phyloP scores from a whole-genome alignment of 2,888 invertebrate species.

The Pasiphila rectangulata region DNA sequence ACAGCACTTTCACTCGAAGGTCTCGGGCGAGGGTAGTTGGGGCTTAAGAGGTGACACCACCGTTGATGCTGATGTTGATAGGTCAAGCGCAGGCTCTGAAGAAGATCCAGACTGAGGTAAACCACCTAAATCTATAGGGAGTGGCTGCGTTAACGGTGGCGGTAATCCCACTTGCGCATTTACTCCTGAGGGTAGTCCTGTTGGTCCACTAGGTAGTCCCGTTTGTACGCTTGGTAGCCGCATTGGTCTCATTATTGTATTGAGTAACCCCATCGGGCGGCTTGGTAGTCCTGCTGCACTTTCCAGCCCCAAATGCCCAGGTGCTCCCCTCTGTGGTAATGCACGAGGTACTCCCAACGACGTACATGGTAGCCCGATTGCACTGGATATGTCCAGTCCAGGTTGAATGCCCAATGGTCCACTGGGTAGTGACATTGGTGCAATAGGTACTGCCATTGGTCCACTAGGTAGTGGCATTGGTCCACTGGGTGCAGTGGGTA shows the following conservation, averaged over 20 bases:
- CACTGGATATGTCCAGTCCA: not conserved
- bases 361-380: slow-evolving; percentile 5
- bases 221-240: not conserved
- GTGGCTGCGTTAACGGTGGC: slow-evolving; percentile 13
- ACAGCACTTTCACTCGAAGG: slow-evolving; percentile 75
- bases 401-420: slow-evolving; percentile 4
- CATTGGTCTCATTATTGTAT: too few relatives aligned
- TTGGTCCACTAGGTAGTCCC: slow-evolving; percentile 5
- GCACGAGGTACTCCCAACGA: slow-evolving; percentile 4
- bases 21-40: slow-evolving; percentile 42
- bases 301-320: not conserved
- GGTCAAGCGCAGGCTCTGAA: slow-evolving; percentile 64
- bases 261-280: too few relatives aligned
- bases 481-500: not conserved
- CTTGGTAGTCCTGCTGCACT: not conserved
- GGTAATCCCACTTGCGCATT: slow-evolving; percentile 19
- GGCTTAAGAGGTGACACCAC: slow-evolving; percentile 41
- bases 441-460: slow-evolving; percentile 29
- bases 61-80: slow-evolving; percentile 49
- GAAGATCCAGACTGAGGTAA: slow-evolving; percentile 4
- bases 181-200: not conserved
- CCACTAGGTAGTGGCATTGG: not conserved
- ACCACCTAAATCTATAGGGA: slow-evolving; percentile 11
- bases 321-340: too few relatives aligned
- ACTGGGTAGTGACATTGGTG: slow-evolving; percentile 18